Conservation (phyloP, 2,113 vertebrate species). For the Pipa parva region DNA sequence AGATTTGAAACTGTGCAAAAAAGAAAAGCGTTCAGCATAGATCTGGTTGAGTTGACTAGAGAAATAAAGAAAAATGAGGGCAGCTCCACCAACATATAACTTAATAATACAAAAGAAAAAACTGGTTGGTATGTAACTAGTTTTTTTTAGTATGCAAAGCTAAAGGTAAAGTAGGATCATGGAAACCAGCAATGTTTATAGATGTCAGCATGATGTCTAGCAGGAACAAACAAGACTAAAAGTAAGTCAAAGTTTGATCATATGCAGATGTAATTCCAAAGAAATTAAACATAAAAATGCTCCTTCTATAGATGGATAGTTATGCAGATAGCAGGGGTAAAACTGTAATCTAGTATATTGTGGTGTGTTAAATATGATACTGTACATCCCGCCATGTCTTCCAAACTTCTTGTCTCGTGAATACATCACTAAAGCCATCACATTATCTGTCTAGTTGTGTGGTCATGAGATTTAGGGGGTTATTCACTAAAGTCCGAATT, state of each 20-base stretch:
- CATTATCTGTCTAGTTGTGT: no score
- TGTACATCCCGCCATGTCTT: no score
- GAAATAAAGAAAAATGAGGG: constrained; percentile 1
- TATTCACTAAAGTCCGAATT: no score
- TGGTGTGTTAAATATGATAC: no score
- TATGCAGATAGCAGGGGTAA: no score
- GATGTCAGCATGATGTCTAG: constrained; percentile 32
- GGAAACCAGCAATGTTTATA: constrained; percentile 33
- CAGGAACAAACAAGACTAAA: constrained; percentile 32
- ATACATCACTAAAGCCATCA: no score
- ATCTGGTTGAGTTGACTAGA: constrained; percentile 9
- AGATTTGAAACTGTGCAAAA: constrained; percentile 28
- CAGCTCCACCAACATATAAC: not conserved
- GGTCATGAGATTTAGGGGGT: no score
- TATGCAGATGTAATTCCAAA: constrained; percentile 18
- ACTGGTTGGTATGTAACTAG: constrained; percentile 13
- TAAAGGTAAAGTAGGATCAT: constrained; percentile 14
- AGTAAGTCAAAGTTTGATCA: constrained; percentile 14
- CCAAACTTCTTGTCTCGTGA: no score
- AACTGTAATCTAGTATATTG: no score
- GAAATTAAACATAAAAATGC: not conserved
- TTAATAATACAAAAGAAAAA: constrained; percentile 28
- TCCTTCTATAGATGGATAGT: no score
- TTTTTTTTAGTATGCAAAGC: constrained; percentile 31
- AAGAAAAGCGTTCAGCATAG: not conserved